Evolutionary conservation across 2,113 vertebrate genomes (phyloP), one percentile per base, ranked within the genome.

Genomic region (Phylloscopus trochilus): DNA sequence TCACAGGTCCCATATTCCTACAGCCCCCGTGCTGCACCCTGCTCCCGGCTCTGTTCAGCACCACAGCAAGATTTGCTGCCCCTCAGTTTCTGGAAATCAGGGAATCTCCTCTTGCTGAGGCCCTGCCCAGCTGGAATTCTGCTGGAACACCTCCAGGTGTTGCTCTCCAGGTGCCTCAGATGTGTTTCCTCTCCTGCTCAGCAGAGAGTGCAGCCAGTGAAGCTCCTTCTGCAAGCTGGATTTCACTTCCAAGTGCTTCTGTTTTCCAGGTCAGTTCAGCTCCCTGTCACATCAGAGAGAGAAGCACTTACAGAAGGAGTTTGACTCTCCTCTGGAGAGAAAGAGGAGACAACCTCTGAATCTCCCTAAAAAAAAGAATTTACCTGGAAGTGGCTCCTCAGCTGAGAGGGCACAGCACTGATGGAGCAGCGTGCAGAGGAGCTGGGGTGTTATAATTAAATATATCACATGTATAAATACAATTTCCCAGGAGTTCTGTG

Each of bases 1-100:
- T 58, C 14, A 11, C 33, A 7, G 15, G 3, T 24, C 35, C 51
- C 4, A 0, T 4, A 15, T 63, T 78, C 37, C 26, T 13, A 1
- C 37, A 23, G 10, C 37, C 33, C 43, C 58, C 43, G 30, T 33
- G 46, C 63, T 47, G 15, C 10, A 0, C 33, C 51, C 22, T 24
- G 14, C n/a, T 39, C 15, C 67, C n/a, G 41, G 2, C n/a, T n/a
- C 67, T 5, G 1, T 12, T 31, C 33, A 49, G 20, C 41, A 6
- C 18, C 26, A 8, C 8, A 4, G 24, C 7, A 4, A 37, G 15
- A 7, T 12, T 15, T 30, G 20, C 35, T 83, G 41, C 14, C 7
- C 20, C 24, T 39, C 23, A 1, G 2, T 9, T 37, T 23, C 46
- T 72, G 55, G 26, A 33, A 59, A 37, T 15, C 53, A 33, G n/a